phyloP scores from a whole-genome alignment of 2,113 vertebrate species.

The Pteropus alecto region DNA sequence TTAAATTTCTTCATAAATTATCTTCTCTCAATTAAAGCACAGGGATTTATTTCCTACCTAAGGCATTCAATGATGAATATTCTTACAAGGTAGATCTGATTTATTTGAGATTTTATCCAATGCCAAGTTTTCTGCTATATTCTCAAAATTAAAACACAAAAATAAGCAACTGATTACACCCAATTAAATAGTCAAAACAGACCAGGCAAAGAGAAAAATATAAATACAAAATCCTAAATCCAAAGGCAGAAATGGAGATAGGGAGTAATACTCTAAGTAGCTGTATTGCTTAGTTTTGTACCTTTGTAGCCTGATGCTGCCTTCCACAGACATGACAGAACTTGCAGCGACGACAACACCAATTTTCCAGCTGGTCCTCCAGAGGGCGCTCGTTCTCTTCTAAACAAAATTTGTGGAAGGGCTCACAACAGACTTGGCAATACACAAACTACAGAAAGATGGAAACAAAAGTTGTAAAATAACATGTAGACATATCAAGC shows the following conservation, averaged over 20 bases:
- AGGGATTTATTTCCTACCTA: background rate
- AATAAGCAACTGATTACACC: background rate
- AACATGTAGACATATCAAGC: background rate
- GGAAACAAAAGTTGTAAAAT: slow-evolving; percentile 54
- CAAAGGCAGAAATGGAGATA: background rate
- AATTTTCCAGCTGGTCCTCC: slow-evolving; percentile 98
- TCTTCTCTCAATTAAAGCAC: background rate
- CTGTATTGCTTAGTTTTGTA: slow-evolving; percentile 66
- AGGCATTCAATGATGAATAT: background rate
- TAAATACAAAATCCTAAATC: background rate
- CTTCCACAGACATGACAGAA: slow-evolving; percentile 98
- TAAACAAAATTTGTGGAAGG: slow-evolving; percentile 98
- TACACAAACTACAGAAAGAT: slow-evolving; percentile 91
- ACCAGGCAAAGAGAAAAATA: background rate
- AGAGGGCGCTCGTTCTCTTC: slow-evolving; percentile 97
- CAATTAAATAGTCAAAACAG: background rate
- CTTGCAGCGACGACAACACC: slow-evolving; percentile 98
- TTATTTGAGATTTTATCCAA: slow-evolving; percentile 14
- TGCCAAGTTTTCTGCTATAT: background rate
- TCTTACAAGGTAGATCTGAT: background rate
- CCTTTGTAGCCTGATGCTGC: slow-evolving; percentile 97
- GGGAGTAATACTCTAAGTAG: background rate
- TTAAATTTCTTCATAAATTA: background rate
- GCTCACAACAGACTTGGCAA: slow-evolving; percentile 99
- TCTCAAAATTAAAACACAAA: slow-evolving; percentile 38